Evolutionary conservation across 2,888 invertebrate genomes (phyloP).

Genomic region (Microdon myrmicae): DNA sequence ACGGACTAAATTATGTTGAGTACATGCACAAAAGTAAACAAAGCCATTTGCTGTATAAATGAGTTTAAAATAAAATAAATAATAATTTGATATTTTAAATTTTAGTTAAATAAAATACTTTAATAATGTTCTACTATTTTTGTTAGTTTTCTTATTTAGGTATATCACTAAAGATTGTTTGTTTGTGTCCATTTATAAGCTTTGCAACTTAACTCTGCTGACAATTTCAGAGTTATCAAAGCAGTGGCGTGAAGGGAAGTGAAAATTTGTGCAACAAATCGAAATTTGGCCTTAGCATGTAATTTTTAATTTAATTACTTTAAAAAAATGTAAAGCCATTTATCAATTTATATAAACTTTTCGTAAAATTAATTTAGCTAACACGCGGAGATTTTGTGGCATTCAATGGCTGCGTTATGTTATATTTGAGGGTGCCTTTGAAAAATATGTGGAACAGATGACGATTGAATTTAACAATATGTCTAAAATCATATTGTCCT

Average conservation of each 20-base stretch:
- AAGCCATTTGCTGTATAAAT: too few relatives aligned
- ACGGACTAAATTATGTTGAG: too few relatives aligned
- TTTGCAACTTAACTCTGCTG: constrained; percentile 37
- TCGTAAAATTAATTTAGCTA: constrained; percentile 5
- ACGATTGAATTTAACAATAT: too few relatives aligned
- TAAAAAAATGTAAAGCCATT: constrained; percentile 46
- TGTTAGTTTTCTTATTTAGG: not conserved
- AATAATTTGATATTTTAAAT: constrained; percentile 29
- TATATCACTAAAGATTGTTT: not conserved
- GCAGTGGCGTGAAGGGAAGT: constrained; percentile 35
- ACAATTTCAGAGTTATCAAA: constrained; percentile 33
- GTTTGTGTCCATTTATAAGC: constrained; percentile 31
- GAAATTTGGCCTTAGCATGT: constrained; percentile 34
- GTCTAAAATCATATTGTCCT: too few relatives aligned
- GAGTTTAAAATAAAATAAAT: constrained; percentile 16
- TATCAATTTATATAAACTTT: not conserved
- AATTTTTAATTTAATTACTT: constrained; percentile 25
- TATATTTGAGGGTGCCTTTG: too few relatives aligned
- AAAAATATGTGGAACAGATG: too few relatives aligned
- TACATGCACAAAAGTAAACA: too few relatives aligned
- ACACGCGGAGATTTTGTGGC: too few relatives aligned
- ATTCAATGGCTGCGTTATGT: too few relatives aligned
- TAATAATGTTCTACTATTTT: constrained; percentile 25
- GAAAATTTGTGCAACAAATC: constrained; percentile 34
- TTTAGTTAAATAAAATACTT: constrained; percentile 16